Evolutionary conservation across 2,797 vertebrate species (phyloP).

Genomic region (Peromyscus aztecus): DNA sequence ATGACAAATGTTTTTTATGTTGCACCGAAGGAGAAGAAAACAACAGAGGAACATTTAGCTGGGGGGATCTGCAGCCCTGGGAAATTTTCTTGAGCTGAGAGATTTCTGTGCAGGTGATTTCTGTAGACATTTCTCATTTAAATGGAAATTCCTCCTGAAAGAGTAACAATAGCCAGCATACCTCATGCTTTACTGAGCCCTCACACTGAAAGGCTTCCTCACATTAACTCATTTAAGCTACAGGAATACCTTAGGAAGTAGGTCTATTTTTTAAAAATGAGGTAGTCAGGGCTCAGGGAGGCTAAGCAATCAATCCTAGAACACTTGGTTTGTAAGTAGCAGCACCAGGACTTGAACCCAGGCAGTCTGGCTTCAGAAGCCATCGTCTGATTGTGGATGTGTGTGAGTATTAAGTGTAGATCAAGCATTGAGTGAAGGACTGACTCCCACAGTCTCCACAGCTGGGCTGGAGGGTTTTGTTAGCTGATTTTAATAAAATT

Average conservation of each 20-base stretch:
- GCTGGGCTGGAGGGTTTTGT: neutral
- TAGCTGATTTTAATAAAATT: neutral
- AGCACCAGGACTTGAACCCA: constrained; percentile 22
- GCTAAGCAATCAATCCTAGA: neutral
- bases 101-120: constrained; percentile 66
- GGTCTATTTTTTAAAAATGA: neutral
- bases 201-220: neutral
- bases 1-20: constrained; percentile 53
- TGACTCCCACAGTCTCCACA: neutral
- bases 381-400: neutral
- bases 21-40: constrained; percentile 17
- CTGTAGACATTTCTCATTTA: constrained; percentile 75
- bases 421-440: neutral
- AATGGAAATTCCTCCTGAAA: constrained; percentile 74
- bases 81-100: constrained; percentile 71
- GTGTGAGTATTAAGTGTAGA: neutral
- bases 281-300: neutral
- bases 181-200: neutral
- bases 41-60: constrained; percentile 13
- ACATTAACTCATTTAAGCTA: neutral
- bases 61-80: neutral
- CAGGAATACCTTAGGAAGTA: neutral
- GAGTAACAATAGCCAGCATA: neutral
- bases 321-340: neutral
- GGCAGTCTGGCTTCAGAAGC: neutral